Percentiles rank a stretch among this genome's conserved stretches.
Evolutionary conservation across 2,797 vertebrate species (phyloP).

Genomic region (Sarcophilus harrisii): DNA sequence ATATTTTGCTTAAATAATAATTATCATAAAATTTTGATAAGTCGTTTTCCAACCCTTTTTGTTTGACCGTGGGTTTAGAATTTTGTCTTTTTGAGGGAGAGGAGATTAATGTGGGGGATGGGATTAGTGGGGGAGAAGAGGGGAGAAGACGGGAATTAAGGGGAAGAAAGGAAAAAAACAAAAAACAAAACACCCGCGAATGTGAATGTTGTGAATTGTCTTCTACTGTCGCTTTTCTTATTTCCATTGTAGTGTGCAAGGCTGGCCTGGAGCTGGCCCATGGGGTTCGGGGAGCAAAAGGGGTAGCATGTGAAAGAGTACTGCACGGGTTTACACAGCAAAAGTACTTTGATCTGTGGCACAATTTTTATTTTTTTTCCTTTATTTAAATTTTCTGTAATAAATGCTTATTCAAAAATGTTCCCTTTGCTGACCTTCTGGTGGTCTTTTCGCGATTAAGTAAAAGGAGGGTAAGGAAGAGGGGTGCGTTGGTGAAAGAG

Average conservation of each 20-base stretch:
- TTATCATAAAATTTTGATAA: slow-evolving; percentile 72
- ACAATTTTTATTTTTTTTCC: slow-evolving; percentile 43
- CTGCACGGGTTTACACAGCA: slow-evolving; percentile 71
- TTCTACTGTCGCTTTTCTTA: slow-evolving; percentile 62
- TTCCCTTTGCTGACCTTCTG: slow-evolving; percentile 65
- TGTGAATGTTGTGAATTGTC: slow-evolving; percentile 65
- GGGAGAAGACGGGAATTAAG: neutral
- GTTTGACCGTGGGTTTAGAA: slow-evolving; percentile 58
- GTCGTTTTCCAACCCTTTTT: slow-evolving; percentile 67
- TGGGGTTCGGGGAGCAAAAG: slow-evolving; percentile 47
- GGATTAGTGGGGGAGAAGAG: neutral
- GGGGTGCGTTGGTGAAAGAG: neutral
- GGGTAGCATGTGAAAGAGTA: slow-evolving; percentile 53
- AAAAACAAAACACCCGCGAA: slow-evolving; percentile 10
- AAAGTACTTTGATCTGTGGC: slow-evolving; percentile 75
- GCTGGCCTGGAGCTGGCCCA: slow-evolving; percentile 9
- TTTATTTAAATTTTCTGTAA: slow-evolving; percentile 77
- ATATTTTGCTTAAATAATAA: slow-evolving; percentile 60
- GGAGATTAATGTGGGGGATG: slow-evolving; percentile 54
- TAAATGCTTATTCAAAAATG: slow-evolving; percentile 76
- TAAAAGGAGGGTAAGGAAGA: neutral
- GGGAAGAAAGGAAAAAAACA: neutral
- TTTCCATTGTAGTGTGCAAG: neutral
- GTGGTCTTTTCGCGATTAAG: slow-evolving; percentile 59
- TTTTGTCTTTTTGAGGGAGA: slow-evolving; percentile 55